Base-by-base conservation (phyloP, 2,113 vertebrate species). In the Perca schrenkii region DNA sequence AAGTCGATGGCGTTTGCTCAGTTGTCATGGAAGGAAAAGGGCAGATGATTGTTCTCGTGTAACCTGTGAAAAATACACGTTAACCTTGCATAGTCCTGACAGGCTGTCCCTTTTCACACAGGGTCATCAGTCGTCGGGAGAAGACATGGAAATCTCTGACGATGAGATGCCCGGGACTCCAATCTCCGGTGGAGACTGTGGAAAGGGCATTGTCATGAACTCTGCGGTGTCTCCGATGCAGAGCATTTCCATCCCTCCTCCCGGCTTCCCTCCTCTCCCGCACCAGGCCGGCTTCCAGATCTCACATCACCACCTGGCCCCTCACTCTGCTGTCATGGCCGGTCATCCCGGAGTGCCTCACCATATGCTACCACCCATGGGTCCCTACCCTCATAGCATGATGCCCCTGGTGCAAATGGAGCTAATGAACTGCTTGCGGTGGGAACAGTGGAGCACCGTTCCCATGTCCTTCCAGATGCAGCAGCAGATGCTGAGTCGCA, bases 401-500 rank as follows among this genome's bases (percentile, higher is more conserved):
- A 96, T 99, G 86, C 96, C 97, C 0, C 93, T 99, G 93, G 95
- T 99, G 95, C 98, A 97, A 28, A 96, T 99, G 94, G 98, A 99
- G 73, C 96, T 99, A 91, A 97, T 97, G 87, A 98, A 95, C 2
- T 97, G 97, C 80, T 49, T 98, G 84, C 95, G 86, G 5, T 93
- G 93, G 93, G 91, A 97, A 71, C 97, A 99, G 90, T 99, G 98
- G 98, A 97, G 96, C 0, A 96, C 96, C 34, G 96, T 98, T 87
- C 97, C 97, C 2, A 99, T 99, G 97, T 99, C 98, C 84, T 99
- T 99, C 94, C 98, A 99, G 94, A 99, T 99, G 98, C 98, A 99
- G 90, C 98, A 98, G 0, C 98, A 99, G 95, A 97, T 99, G 97
- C 88, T 99, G 88, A 99, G 98, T 92, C 98, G 98, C 50, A 97